Evolutionary conservation across 2,888 invertebrate genomes (phyloP), one percentile per base, ranked within the genome.

Genomic region (Lysandra coridon): DNA sequence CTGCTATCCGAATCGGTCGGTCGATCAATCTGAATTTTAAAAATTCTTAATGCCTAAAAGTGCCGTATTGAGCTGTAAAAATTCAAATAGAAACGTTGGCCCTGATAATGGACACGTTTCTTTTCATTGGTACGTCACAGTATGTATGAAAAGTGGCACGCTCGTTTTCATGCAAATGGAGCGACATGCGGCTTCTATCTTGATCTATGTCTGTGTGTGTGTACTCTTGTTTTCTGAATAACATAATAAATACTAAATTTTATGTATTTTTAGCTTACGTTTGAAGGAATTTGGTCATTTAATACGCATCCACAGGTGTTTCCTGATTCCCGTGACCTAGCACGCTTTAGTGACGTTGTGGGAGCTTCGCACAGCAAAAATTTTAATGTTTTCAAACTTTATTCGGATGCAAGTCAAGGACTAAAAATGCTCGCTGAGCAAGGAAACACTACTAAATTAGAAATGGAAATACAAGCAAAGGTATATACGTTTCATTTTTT

Each of bases 351-450:
- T 80, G 94, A 93, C 76, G 87, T 94, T 1, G 93, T 94, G 0
- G 94, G 94, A 0, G 94, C 94, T 0, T 92, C 93, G 0, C 94
- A 94, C 80, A 89, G 86, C 80, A 89, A 89, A 62, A 88, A 89
- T 64, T 92, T 88, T 76, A 85, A 84, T 49, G 81, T 93, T 0
- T 94, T 88, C 84, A 90, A 89, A 79, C 88, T 85, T 44, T 89
- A 90, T 62, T 84, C 88, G 0, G 91, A 90, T 78, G 93, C 94
- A 5, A 87, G 87, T 5, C 82, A 84, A 0, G 94, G 93, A 0
- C 83, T 94, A 4, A 88, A 90, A 81, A 90, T 91, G 87, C 81
- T 94, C 33, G 94, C 94, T 4, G 93, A 93, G 81, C 93, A 94
- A 82, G 94, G 94, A 0, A 94, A 94, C 80, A 93, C 94, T 4